phyloP scores from a whole-genome alignment of 1,140 invertebrate species.

The Sycophila sp. region DNA sequence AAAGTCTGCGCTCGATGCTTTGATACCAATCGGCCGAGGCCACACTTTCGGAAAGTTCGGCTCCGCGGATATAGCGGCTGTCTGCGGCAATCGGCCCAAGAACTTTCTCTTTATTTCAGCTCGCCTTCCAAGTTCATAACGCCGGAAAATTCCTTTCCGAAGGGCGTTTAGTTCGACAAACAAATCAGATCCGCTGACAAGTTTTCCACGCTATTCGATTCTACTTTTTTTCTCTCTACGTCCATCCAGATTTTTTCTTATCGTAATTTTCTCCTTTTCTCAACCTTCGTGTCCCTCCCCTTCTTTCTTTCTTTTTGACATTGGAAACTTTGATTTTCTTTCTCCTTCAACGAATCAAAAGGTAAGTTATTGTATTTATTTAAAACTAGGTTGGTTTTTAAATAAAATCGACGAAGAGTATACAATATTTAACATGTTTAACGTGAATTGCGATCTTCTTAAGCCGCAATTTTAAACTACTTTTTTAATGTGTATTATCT shows the following conservation, averaged over 20 bases:
- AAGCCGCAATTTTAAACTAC: no score
- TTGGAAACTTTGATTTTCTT: no score
- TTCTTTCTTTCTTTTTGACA: not conserved
- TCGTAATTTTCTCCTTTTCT: not conserved
- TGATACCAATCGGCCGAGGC: conserved; percentile 9
- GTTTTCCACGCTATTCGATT: not conserved
- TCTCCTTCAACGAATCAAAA: no score
- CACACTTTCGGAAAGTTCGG: conserved; percentile 6
- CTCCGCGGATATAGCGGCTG: not conserved
- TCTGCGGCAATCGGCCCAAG: not conserved
- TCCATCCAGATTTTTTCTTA: not conserved
- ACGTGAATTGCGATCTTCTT: no score
- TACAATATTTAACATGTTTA: no score
- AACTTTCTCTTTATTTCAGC: conserved; percentile 31
- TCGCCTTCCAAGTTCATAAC: conserved; percentile 24
- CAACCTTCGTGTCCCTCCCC: not conserved
- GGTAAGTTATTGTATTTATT: no score
- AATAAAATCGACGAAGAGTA: no score
- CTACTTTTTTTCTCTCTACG: not conserved
- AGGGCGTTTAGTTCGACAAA: conserved; percentile 34
- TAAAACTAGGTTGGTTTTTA: no score
- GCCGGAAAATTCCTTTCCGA: conserved; percentile 21
- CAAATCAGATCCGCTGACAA: conserved; percentile 31
- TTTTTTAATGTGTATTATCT: no score
- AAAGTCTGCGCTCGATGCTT: conserved; percentile 6